These are phyloP conservation scores for Petroica traversi DNA, from an alignment of 2,113 vertebrate genomes.

Conservation along the genomic window DNA sequence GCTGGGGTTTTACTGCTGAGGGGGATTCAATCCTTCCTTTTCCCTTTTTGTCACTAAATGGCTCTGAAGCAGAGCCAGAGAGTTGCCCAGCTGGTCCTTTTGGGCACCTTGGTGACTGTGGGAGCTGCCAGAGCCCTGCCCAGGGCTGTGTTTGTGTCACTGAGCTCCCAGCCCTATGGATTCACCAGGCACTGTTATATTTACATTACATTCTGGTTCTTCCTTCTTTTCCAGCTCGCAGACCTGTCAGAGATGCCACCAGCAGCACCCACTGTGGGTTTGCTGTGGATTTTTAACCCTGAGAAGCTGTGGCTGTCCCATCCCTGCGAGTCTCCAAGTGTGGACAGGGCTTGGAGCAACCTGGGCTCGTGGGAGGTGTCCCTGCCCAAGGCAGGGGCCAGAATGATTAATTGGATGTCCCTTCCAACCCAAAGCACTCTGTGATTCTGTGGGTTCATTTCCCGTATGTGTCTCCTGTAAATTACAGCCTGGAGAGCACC, in stretches of 20 bases:
- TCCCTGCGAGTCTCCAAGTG: neutral
- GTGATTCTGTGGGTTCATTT: neutral
- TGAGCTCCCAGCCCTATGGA: neutral
- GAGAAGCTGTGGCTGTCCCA: neutral
- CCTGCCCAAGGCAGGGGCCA: neutral
- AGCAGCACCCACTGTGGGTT: neutral
- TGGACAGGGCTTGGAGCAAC: neutral
- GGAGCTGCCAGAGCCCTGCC: neutral
- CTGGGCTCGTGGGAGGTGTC: neutral
- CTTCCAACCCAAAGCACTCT: neutral
- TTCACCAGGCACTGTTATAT: neutral
- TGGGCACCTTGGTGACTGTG: rapidly evolving
- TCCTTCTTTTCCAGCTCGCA: neutral
- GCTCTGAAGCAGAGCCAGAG: neutral
- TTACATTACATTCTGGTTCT: neutral
- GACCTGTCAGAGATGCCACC: neutral
- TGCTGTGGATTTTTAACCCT: neutral
- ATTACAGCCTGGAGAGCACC: neutral
- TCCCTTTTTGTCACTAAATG: neutral
- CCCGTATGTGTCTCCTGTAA: neutral
- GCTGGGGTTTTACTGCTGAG: neutral
- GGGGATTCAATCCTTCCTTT: neutral
- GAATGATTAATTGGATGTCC: neutral
- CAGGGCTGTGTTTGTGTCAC: neutral
- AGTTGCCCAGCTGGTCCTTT: neutral